phyloP scores from a whole-genome alignment of 2,888 invertebrate genomes.

The Rhynchonema sp. region DNA sequence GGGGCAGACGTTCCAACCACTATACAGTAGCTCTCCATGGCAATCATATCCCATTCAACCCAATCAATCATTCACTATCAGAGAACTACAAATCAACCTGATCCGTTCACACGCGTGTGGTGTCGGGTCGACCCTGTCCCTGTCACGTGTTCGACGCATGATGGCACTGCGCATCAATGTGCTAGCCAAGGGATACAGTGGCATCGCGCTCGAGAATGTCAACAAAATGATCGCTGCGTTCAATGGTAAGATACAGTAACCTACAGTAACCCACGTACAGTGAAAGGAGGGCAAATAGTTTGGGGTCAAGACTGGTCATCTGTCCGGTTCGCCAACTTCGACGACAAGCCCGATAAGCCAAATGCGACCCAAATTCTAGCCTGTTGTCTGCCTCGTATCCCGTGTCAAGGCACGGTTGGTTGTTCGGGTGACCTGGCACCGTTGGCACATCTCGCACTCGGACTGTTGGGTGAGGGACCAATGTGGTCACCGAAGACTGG shows the following conservation, averaged over 20 bases:
- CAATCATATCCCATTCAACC: too few relatives aligned
- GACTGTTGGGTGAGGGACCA: conserved; percentile 44
- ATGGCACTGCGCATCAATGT: conserved; percentile 46
- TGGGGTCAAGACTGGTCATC: too few relatives aligned
- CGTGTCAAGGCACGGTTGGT: conserved; percentile 47
- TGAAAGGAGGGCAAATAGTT: too few relatives aligned
- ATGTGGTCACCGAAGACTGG: conserved; percentile 45
- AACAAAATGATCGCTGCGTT: conserved; percentile 43
- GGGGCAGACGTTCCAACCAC: too few relatives aligned
- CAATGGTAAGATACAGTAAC: conserved; percentile 36
- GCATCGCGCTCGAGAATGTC: conserved; percentile 41
- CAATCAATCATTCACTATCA: conserved; percentile 5
- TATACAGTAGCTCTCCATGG: too few relatives aligned
- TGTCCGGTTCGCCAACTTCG: too few relatives aligned
- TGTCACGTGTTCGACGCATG: conserved; percentile 42
- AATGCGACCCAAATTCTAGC: too few relatives aligned
- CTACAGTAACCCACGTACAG: too few relatives aligned
- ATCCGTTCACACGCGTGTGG: conserved; percentile 47
- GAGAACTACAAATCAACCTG: conserved; percentile 41
- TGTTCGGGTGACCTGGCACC: conserved; percentile 49
- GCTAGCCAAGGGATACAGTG: conserved; percentile 47
- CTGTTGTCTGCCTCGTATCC: conserved; percentile 45
- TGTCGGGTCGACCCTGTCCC: conserved; percentile 42
- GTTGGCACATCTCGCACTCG: conserved; percentile 44
- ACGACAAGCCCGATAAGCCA: too few relatives aligned